Evolutionary conservation across 2,113 vertebrate species (phyloP).

Genomic region (Trichechus manatus): DNA sequence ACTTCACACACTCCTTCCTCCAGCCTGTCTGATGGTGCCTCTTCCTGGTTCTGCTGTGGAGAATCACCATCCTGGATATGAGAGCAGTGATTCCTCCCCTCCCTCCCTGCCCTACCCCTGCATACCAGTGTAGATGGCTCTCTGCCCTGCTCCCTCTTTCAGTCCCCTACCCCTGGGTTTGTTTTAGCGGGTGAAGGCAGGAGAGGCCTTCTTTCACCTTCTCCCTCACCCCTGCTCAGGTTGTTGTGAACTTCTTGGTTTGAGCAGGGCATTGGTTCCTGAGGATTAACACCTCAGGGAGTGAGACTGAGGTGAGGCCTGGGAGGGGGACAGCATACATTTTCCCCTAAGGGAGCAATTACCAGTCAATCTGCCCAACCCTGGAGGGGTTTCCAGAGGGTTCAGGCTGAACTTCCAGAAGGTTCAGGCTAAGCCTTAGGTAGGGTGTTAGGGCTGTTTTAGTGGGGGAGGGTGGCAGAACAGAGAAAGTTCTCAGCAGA

Average conservation of each 20-base stretch:
- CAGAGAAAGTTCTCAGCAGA: neutral
- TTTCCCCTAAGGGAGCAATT: neutral
- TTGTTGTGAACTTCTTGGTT: neutral
- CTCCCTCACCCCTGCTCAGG: neutral
- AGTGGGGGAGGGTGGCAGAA: neutral
- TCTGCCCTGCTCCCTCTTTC: neutral
- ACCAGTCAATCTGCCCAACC: neutral
- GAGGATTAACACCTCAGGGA: neutral
- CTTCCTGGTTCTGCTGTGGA: neutral
- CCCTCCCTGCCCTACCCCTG: neutral
- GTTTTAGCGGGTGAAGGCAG: neutral
- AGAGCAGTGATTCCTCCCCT: neutral
- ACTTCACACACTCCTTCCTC: neutral
- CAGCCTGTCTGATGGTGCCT: neutral
- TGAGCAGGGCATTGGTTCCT: neutral
- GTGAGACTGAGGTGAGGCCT: neutral
- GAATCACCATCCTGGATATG: accelerated
- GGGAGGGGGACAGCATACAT: neutral
- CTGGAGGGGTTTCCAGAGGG: neutral
- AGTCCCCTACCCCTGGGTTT: neutral
- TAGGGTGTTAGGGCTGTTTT: neutral
- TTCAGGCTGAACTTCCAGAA: neutral
- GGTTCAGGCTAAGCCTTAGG: neutral
- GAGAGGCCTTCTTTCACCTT: neutral
- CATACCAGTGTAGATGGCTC: neutral